Evolutionary conservation across 2,797 vertebrate species (phyloP).

Genomic region (Eulemur coronatus): DNA sequence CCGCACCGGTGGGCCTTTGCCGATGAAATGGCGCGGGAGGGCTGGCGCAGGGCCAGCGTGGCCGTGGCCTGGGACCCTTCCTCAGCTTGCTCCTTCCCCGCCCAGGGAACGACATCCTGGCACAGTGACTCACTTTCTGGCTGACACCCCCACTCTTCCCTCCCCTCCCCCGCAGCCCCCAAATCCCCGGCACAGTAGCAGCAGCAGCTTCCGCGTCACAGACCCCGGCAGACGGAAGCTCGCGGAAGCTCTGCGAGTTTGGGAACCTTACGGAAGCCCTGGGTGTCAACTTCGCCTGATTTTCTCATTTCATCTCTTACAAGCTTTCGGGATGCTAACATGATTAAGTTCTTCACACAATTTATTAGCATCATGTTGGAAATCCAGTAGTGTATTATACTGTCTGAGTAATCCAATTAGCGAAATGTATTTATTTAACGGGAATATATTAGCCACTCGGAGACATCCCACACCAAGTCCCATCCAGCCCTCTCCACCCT

Average conservation of each 20-base stretch:
- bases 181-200: accelerated
- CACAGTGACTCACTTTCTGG: not conserved
- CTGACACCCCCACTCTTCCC: not conserved
- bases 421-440: constrained; percentile 87
- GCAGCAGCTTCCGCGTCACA: not conserved
- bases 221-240: not conserved
- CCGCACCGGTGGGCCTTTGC: no score
- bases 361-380: constrained; percentile 92
- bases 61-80: not conserved
- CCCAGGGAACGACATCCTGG: accelerated
- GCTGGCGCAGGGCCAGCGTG: accelerated
- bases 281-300: constrained; percentile 85
- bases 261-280: constrained; percentile 75
- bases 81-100: accelerated
- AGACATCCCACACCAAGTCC: constrained; percentile 70
- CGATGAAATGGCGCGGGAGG: accelerated
- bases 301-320: constrained; percentile 91
- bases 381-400: constrained; percentile 87
- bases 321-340: constrained; percentile 88
- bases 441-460: constrained; percentile 77
- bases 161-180: accelerated
- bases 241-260: not conserved
- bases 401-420: constrained; percentile 94
- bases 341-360: constrained; percentile 89
- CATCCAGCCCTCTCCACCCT: constrained; percentile 57